phyloP scores from a whole-genome alignment of 2,113 vertebrate genomes.

The Speoplatyrhinus poulsoni region DNA sequence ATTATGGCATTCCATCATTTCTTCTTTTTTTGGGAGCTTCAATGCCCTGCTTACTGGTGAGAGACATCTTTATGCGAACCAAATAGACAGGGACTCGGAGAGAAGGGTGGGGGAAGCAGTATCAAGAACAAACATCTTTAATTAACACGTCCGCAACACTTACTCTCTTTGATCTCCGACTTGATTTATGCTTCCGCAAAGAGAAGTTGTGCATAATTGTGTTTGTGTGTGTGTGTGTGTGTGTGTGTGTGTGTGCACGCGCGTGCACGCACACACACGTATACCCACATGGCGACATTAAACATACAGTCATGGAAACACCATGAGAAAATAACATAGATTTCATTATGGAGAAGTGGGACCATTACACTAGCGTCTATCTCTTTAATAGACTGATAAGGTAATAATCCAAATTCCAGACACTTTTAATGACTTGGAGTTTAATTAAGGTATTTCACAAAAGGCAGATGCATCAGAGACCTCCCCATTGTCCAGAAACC shows the following conservation, averaged over 20 bases:
- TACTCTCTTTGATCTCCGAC: constrained; percentile 69
- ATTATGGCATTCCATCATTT: constrained; percentile 68
- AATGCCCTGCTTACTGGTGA: constrained; percentile 59
- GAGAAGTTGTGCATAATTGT: constrained; percentile 25
- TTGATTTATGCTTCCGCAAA: constrained; percentile 59
- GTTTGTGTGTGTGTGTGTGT: background rate
- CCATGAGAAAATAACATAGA: constrained; percentile 52
- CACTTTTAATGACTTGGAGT: constrained; percentile 78
- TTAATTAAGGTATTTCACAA: constrained; percentile 69
- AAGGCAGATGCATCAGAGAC: constrained; percentile 44
- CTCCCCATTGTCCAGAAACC: constrained; percentile 53
- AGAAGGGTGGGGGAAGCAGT: constrained; percentile 42
- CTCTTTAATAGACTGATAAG: constrained; percentile 72
- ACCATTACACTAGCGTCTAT: constrained; percentile 58
- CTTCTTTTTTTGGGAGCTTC: constrained; percentile 42
- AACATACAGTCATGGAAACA: background rate
- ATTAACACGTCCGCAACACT: constrained; percentile 75
- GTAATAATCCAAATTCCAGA: constrained; percentile 74
- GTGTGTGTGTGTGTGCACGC: constrained; percentile 7
- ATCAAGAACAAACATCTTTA: constrained; percentile 81
- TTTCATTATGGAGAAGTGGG: constrained; percentile 32
- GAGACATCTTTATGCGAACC: constrained; percentile 74
- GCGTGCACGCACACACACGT: constrained; percentile 19
- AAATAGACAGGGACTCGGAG: constrained; percentile 40
- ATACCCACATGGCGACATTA: constrained; percentile 14